A percentile compares a stretch with the other conserved stretches of the same genome.
These are phyloP conservation scores for Chionodraco myersi DNA, from an alignment of 2,113 vertebrate species.

Conservation along the genomic window DNA sequence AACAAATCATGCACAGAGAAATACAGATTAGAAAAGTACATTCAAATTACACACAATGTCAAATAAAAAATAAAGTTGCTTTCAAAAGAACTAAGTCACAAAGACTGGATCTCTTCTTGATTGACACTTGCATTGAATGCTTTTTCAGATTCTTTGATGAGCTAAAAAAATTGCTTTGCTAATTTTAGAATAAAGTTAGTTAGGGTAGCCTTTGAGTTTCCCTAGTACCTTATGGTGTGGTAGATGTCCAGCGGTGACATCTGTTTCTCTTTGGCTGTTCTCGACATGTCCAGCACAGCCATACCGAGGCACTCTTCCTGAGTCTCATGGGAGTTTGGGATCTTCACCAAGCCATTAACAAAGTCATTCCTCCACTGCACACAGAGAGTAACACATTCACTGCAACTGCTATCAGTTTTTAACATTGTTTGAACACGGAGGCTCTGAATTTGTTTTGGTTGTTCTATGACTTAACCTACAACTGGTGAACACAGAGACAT, in stretches of 20 bases:
- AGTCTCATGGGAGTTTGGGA: constrained; percentile 91
- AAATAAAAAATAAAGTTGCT: background rate
- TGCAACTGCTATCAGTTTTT: background rate
- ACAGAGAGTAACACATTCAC: constrained; percentile 5
- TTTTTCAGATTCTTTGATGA: too few relatives aligned
- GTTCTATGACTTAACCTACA: background rate
- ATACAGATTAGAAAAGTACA: background rate
- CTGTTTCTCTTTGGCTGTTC: constrained; percentile 93
- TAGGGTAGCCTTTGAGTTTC: background rate
- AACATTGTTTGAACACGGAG: background rate
- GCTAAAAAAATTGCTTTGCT: too few relatives aligned
- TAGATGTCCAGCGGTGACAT: constrained; percentile 92
- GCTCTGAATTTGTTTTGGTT: background rate
- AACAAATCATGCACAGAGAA: background rate
- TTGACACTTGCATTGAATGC: too few relatives aligned
- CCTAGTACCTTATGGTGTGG: constrained; percentile 88
- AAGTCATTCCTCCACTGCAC: constrained; percentile 95
- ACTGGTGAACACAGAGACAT: background rate
- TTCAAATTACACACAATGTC: background rate
- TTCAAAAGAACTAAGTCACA: background rate
- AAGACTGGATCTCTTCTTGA: too few relatives aligned
- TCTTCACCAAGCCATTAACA: constrained; percentile 89
- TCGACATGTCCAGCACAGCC: constrained; percentile 98
- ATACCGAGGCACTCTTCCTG: constrained; percentile 98
- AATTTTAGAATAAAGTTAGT: background rate